These are phyloP conservation scores for Nothoprocta pentlandii DNA, from an alignment of 2,113 vertebrate species.

Conservation along the genomic window DNA sequence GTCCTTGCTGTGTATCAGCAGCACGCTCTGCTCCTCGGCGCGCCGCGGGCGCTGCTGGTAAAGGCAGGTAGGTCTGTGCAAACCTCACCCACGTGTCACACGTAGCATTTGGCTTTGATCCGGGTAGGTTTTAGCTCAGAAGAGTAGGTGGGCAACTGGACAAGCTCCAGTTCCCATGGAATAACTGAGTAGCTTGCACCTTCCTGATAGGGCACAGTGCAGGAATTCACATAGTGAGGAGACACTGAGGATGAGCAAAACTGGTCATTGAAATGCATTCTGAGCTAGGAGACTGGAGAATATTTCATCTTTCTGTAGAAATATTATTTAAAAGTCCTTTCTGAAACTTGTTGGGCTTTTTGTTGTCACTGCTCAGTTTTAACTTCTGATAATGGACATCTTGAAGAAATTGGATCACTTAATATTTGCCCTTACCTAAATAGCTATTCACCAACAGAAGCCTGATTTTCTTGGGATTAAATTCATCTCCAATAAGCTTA, in stretches of 20 bases:
- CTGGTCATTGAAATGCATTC: not conserved
- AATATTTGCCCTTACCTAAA: not conserved
- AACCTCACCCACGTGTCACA: not conserved
- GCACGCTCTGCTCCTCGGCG: not conserved
- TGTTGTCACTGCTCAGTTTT: not conserved
- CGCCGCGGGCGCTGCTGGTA: not conserved
- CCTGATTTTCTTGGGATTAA: not conserved
- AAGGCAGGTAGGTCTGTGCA: not conserved
- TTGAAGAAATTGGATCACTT: not conserved
- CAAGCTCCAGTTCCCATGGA: not conserved
- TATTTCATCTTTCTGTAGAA: not conserved
- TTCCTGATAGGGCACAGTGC: not conserved
- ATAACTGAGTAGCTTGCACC: not conserved
- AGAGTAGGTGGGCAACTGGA: not conserved
- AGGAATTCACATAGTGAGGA: not conserved
- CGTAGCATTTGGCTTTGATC: not conserved
- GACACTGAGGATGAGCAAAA: not conserved
- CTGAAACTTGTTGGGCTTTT: not conserved
- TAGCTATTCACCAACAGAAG: not conserved
- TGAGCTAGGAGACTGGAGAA: not conserved
- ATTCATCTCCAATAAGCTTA: not conserved
- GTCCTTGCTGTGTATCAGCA: not conserved
- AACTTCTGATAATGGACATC: not conserved
- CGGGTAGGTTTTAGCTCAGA: not conserved
- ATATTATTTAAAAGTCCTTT: not conserved